Conservation (phyloP, 2,888 invertebrate species). For the Mechanitis messenoides region DNA sequence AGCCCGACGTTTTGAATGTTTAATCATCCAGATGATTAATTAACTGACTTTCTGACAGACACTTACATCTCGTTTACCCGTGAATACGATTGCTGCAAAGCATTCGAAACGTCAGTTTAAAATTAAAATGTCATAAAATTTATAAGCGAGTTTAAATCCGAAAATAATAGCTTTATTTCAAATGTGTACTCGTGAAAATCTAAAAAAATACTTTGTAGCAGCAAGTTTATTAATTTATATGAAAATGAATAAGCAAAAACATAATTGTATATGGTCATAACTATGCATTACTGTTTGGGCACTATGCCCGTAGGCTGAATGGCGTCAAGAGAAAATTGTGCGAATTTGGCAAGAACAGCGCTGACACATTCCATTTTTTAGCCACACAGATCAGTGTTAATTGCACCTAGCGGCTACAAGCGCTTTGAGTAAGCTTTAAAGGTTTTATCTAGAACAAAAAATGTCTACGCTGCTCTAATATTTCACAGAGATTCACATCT, state of each 20-base stretch:
- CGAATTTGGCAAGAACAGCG: constrained; percentile 45
- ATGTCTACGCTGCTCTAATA: constrained; percentile 35
- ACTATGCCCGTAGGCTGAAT: constrained; percentile 38
- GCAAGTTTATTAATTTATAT: background rate
- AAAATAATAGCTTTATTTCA: too few relatives aligned
- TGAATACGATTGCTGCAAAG: too few relatives aligned
- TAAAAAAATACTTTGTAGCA: too few relatives aligned
- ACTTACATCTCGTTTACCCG: too few relatives aligned
- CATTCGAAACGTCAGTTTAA: too few relatives aligned
- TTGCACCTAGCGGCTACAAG: constrained; percentile 38
- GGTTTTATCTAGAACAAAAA: constrained; percentile 42
- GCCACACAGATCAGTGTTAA: constrained; percentile 42
- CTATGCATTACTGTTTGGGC: constrained; percentile 40
- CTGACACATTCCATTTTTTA: constrained; percentile 43
- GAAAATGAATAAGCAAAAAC: constrained; percentile 19
- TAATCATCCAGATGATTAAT: too few relatives aligned
- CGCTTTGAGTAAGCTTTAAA: constrained; percentile 34
- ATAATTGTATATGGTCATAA: constrained; percentile 13
- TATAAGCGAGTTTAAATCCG: too few relatives aligned
- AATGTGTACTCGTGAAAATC: too few relatives aligned
- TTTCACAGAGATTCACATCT: constrained; percentile 32
- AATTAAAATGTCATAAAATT: too few relatives aligned
- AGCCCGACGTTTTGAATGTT: too few relatives aligned
- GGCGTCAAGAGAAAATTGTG: constrained; percentile 32
- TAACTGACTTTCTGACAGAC: too few relatives aligned